A percentile compares a stretch with the other conserved stretches of the same genome.
Evolutionary conservation across 2,113 vertebrate species (phyloP).

Genomic region (Oplegnathus fasciatus): DNA sequence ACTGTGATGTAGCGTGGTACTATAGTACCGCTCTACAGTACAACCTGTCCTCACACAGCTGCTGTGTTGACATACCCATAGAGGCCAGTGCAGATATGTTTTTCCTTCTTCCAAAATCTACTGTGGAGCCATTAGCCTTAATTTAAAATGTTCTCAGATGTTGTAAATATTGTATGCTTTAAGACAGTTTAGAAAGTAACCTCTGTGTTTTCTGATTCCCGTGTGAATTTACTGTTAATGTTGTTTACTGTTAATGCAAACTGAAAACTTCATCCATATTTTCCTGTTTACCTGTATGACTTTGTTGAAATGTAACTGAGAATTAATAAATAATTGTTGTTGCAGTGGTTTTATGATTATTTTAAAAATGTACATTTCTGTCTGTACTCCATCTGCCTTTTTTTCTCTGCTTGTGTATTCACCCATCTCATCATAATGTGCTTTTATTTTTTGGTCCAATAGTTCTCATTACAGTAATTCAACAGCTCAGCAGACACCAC

Average conservation of each 20-base stretch:
- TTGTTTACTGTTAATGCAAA: too few species aligned
- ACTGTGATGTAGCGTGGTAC: too few species aligned
- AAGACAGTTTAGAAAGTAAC: too few species aligned
- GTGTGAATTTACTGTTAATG: too few species aligned
- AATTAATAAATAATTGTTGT: neutral
- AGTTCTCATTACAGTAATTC: neutral
- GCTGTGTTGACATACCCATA: neutral
- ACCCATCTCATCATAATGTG: neutral
- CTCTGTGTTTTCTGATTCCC: too few species aligned
- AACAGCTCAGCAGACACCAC: constrained; percentile 2
- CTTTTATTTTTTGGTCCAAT: neutral
- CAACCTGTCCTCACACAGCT: too few species aligned
- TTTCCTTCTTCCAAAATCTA: neutral
- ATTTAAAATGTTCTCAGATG: too few species aligned
- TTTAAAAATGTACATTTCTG: neutral
- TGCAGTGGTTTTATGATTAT: neutral
- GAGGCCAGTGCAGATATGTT: neutral
- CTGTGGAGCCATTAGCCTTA: neutral
- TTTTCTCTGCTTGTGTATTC: neutral
- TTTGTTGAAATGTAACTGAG: neutral
- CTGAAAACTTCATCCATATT: too few species aligned
- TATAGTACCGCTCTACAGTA: too few species aligned
- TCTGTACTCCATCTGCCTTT: neutral
- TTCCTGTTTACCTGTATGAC: neutral
- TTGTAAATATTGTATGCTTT: too few species aligned